Evolutionary conservation across 2,113 vertebrate genomes (phyloP).

Genomic region (Etia nguti): DNA sequence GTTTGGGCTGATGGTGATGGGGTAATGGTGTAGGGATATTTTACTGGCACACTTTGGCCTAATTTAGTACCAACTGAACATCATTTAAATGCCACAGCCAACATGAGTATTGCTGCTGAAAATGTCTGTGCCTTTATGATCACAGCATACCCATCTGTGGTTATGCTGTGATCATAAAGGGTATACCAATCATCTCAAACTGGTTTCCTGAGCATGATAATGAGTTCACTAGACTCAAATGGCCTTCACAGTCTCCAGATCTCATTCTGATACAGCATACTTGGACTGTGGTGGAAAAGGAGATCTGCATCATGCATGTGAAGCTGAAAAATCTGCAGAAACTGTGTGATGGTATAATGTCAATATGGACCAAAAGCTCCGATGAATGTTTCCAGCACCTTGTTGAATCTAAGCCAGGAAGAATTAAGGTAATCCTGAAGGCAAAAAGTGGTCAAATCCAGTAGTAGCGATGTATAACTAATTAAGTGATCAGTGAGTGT

Average conservation of each 20-base stretch:
- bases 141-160: neutral
- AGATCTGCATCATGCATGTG: neutral
- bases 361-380: neutral
- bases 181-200: neutral
- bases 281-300: neutral
- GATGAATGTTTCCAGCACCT: neutral
- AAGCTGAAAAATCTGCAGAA: neutral
- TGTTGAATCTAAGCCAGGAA: neutral
- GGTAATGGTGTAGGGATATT: neutral
- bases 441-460: neutral
- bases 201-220: neutral
- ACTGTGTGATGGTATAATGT: neutral
- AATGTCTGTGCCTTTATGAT: neutral
- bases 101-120: neutral
- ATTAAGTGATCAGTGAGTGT: neutral
- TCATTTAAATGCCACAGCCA: neutral
- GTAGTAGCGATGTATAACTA: neutral
- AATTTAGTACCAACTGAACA: neutral
- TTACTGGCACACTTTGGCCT: neutral
- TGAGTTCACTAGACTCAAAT: neutral
- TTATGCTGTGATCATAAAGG: neutral
- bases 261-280: neutral
- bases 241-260: neutral
- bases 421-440: neutral
- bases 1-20: neutral